Evolutionary conservation across 2,797 vertebrate genomes (phyloP).

Genomic region (Sebastes variabilis): DNA sequence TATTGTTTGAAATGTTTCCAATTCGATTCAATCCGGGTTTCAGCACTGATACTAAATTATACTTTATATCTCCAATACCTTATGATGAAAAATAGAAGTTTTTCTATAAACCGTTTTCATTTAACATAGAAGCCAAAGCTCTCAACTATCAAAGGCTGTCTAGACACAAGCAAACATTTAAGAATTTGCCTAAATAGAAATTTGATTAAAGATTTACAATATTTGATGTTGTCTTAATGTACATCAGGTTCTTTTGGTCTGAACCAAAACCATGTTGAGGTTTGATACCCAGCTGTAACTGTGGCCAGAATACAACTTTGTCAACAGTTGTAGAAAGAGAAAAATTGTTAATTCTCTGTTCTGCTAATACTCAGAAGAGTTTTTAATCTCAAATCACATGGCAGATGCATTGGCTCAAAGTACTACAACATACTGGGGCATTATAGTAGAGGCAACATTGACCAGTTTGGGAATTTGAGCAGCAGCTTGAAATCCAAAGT

Average conservation of each 20-base stretch:
- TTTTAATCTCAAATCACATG: constrained; percentile 32
- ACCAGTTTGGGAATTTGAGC: constrained; percentile 15
- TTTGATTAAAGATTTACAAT: neutral
- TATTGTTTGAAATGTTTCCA: neutral
- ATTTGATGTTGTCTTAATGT: neutral
- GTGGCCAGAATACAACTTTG: neutral
- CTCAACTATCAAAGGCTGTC: neutral
- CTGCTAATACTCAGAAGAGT: constrained; percentile 11
- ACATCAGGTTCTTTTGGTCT: neutral
- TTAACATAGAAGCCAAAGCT: neutral
- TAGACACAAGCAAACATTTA: neutral
- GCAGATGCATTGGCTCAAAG: constrained; percentile 13
- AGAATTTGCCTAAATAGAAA: neutral
- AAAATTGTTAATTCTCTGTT: neutral
- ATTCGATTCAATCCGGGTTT: neutral
- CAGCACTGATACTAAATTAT: neutral
- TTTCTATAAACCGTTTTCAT: neutral
- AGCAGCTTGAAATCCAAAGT: constrained; percentile 12
- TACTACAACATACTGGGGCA: neutral
- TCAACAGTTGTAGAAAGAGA: neutral
- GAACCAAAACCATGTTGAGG: neutral
- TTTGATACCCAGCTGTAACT: neutral
- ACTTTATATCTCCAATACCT: neutral
- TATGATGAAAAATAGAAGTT: neutral
- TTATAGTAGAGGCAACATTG: constrained; percentile 1